These are phyloP conservation scores for Pentamera pediparva DNA, from an alignment of 53 echinoderm and acorn worm genomes.

Conservation along the genomic window DNA sequence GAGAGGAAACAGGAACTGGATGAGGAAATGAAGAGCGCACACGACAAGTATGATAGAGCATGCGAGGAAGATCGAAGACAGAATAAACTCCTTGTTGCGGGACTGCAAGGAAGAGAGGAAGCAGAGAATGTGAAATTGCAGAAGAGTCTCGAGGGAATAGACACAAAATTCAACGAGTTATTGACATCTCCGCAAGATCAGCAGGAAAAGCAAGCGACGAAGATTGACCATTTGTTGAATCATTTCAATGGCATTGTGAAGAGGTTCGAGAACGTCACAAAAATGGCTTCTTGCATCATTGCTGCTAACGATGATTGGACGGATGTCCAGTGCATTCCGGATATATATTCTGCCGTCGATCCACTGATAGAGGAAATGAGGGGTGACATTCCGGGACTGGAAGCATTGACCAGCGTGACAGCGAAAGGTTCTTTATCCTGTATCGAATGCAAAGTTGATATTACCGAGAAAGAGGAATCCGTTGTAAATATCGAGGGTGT, in stretches of 20 bases:
- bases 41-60: background rate
- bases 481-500: background rate
- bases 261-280: background rate
- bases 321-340: slow-evolving; percentile 17
- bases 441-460: background rate
- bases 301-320: background rate
- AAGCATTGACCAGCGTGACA: background rate
- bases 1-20: background rate
- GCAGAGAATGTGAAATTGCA: background rate
- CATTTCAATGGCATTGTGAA: background rate
- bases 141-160: too few relatives aligned
- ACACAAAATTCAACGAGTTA: background rate
- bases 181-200: background rate
- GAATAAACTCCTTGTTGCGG: too few relatives aligned
- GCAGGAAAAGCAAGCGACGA: background rate
- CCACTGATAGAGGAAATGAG: background rate
- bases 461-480: background rate
- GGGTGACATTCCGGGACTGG: background rate
- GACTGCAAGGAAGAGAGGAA: background rate
- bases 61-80: too few relatives aligned
- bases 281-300: background rate
- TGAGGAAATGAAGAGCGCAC: background rate
- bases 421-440: too few relatives aligned
- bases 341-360: background rate
- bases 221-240: background rate